phyloP scores from a whole-genome alignment of 2,888 invertebrate genomes.

The Eristalis pertinax region DNA sequence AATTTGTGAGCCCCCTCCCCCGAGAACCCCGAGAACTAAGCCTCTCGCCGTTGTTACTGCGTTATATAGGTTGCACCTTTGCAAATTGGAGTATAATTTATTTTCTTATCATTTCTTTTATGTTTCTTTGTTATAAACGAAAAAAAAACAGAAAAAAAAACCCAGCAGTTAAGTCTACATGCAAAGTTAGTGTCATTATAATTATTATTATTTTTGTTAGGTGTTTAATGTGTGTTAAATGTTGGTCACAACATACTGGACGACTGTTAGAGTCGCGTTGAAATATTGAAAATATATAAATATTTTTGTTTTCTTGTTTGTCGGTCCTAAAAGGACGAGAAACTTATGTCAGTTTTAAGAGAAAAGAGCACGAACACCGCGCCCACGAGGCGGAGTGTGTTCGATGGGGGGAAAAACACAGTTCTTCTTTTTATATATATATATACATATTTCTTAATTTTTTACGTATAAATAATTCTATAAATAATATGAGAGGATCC shows the following conservation, averaged over 20 bases:
- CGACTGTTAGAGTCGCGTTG: slow-evolving; percentile 2
- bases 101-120: slow-evolving; percentile 53
- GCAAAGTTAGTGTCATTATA: slow-evolving; percentile 63
- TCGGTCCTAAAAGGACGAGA: background rate
- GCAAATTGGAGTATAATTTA: slow-evolving; percentile 53
- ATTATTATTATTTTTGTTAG: slow-evolving; percentile 32
- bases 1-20: background rate
- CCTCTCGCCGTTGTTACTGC: slow-evolving; percentile 1
- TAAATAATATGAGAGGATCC: slow-evolving; percentile 20
- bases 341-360: background rate
- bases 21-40: background rate
- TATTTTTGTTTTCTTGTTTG: background rate
- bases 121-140: slow-evolving; percentile 54
- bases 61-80: slow-evolving; percentile 7
- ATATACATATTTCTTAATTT: slow-evolving; percentile 64
- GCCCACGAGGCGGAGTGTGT: too few species aligned
- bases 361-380: background rate
- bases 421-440: slow-evolving; percentile 25
- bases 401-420: background rate
- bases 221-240: slow-evolving; percentile 51
- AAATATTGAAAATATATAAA: slow-evolving; percentile 29
- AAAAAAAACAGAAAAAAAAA: background rate
- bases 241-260: slow-evolving; percentile 48
- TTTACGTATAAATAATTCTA: slow-evolving; percentile 55
- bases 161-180: slow-evolving; percentile 46